These are phyloP conservation scores for Beris morrisii DNA, from an alignment of 2,888 invertebrate species.

Conservation along the genomic window DNA sequence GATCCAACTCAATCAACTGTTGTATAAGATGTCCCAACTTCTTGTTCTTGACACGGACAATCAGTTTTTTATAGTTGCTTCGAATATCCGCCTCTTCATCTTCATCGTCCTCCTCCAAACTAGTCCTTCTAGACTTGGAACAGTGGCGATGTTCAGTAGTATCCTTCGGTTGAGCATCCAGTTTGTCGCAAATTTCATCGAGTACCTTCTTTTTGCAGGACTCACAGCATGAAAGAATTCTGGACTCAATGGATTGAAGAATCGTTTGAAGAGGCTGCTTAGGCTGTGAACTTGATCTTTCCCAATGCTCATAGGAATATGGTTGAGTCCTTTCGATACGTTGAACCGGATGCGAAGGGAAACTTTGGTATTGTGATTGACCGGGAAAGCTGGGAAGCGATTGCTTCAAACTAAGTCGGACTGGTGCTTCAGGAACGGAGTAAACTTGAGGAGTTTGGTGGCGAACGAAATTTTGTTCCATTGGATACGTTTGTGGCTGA, in stretches of 20 bases:
- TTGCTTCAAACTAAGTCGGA: constrained; percentile 5
- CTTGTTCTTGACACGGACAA: background rate
- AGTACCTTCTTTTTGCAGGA: constrained; percentile 21
- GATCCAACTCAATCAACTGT: background rate
- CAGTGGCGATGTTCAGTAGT: background rate
- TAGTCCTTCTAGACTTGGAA: background rate
- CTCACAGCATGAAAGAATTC: constrained; percentile 18
- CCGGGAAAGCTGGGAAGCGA: background rate
- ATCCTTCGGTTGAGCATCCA: background rate
- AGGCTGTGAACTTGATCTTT: background rate
- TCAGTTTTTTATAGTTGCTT: background rate
- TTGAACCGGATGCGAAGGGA: background rate
- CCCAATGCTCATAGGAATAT: background rate
- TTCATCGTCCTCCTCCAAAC: constrained; percentile 1
- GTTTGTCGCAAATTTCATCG: constrained; percentile 13
- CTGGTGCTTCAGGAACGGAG: background rate
- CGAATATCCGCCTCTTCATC: background rate
- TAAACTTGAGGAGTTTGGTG: too few species aligned
- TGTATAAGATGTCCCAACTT: constrained; percentile 9
- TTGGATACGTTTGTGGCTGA: constrained; percentile 10
- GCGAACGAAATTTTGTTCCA: constrained; percentile 2
- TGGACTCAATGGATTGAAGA: constrained; percentile 18
- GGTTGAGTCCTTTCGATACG: background rate
- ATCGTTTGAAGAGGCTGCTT: constrained; percentile 19
- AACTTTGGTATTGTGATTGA: background rate